Percentiles rank a stretch among this genome's conserved stretches.
phyloP scores from a whole-genome alignment of 1,140 invertebrate genomes.

The Harlomillsia oculata region DNA sequence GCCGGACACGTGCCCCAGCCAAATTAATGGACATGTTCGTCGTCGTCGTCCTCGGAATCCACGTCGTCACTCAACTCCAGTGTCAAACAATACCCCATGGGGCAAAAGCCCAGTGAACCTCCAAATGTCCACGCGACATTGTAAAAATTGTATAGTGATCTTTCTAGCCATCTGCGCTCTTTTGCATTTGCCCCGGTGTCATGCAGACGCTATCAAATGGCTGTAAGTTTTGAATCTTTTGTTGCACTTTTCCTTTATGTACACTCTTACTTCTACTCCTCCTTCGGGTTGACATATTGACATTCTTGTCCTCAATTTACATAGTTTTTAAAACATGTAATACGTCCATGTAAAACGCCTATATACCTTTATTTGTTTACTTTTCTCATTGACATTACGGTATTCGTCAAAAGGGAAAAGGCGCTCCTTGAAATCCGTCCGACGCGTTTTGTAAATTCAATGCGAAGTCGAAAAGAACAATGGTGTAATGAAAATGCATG shows the following conservation, averaged over 20 bases:
- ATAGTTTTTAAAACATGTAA: background rate
- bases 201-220: conserved; percentile 8
- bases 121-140: conserved; percentile 5
- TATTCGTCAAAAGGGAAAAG: conserved; percentile 1
- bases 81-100: background rate
- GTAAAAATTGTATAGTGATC: background rate
- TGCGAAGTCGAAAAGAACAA: no score
- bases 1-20: no score
- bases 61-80: background rate
- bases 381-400: background rate
- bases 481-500: no score
- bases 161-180: background rate
- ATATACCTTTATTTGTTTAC: background rate
- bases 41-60: no score
- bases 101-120: background rate
- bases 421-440: no score
- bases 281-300: no score
- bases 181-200: conserved; percentile 3
- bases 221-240: background rate
- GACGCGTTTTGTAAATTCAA: no score
- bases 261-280: background rate
- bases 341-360: background rate
- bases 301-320: no score
- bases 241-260: background rate
- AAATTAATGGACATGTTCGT: no score